These are phyloP conservation scores for Latrodectus elegans DNA, from an alignment of 2,888 invertebrate species.

Conservation along the genomic window DNA sequence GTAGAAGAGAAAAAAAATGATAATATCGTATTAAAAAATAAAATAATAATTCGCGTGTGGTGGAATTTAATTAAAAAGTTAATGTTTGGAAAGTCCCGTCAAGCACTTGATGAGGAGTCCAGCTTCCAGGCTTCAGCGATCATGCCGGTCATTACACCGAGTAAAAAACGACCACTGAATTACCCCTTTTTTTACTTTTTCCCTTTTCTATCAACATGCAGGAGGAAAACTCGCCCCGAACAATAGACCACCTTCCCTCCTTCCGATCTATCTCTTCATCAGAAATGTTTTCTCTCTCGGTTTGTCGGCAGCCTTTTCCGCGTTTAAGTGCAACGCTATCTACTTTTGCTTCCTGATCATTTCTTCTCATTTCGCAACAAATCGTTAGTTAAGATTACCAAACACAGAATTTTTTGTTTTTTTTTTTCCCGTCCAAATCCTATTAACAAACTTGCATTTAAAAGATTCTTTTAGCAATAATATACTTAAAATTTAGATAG, in stretches of 20 bases:
- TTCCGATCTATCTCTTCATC: constrained; percentile 1
- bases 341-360: constrained; percentile 14
- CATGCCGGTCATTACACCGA: constrained; percentile 60
- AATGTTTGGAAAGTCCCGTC: constrained; percentile 32
- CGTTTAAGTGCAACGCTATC: constrained; percentile 26
- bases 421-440: no score
- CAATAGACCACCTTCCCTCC: constrained; percentile 27
- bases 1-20: no score
- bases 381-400: not conserved
- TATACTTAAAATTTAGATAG: no score
- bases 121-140: constrained; percentile 37
- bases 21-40: no score
- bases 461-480: no score
- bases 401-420: no score
- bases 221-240: constrained; percentile 46
- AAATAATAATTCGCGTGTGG: not conserved
- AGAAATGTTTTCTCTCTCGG: constrained; percentile 1
- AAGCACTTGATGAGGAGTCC: constrained; percentile 26
- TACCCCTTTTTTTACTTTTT: constrained; percentile 6
- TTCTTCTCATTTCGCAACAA: constrained; percentile 33
- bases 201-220: not conserved
- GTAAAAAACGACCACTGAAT: constrained; percentile 43
- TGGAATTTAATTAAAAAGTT: constrained; percentile 30
- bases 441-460: no score
- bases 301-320: constrained; percentile 31